Conservation (phyloP, 1,140 invertebrate species). For the Latrodectus geometricus region DNA sequence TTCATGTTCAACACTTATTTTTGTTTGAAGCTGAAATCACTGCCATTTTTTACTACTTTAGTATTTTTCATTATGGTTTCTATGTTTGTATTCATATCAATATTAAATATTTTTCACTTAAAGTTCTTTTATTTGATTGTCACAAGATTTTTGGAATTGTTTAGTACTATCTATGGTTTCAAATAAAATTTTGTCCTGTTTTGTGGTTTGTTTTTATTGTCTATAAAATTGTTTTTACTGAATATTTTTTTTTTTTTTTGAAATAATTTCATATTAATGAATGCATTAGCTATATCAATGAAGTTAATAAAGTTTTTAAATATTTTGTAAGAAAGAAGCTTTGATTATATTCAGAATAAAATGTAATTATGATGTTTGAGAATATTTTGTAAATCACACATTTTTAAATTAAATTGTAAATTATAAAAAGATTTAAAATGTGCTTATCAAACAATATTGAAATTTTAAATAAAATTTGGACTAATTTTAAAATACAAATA, state of each 20-base stretch:
- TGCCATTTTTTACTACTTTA: constrained; percentile 37
- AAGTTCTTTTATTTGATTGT: not conserved
- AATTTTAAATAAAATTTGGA: too few species aligned
- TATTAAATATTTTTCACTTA: not conserved
- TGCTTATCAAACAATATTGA: too few species aligned
- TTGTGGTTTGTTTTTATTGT: not conserved
- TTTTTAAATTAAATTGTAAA: too few species aligned
- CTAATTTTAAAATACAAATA: too few species aligned
- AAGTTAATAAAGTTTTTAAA: not conserved
- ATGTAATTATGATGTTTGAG: too few species aligned
- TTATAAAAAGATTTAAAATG: too few species aligned
- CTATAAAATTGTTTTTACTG: too few species aligned
- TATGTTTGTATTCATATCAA: constrained; percentile 23
- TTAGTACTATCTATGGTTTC: not conserved
- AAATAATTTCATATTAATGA: not conserved
- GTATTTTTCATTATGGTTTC: not conserved
- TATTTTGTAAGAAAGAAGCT: not conserved
- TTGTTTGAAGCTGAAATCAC: constrained; percentile 36
- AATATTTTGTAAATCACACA: too few species aligned
- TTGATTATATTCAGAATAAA: not conserved
- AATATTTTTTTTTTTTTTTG: not conserved
- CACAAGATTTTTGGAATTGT: not conserved
- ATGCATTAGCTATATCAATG: not conserved
- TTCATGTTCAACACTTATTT: not conserved
- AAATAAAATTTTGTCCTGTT: not conserved